Percentiles rank a stretch among this genome's conserved stretches.
phyloP scores from a whole-genome alignment of 1,140 invertebrate genomes.

The Camponotus floridanus region DNA sequence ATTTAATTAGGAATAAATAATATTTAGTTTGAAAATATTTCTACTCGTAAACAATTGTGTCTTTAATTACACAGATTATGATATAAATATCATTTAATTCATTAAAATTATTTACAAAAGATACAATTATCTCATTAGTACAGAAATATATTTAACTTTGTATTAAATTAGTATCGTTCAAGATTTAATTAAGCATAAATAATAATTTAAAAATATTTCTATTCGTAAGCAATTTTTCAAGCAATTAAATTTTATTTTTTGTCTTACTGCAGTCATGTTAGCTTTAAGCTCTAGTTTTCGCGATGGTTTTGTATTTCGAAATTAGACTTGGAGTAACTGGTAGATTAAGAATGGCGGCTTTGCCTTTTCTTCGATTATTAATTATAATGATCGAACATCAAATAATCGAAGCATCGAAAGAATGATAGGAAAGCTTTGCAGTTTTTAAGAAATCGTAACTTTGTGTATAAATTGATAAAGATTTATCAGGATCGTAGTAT shows the following conservation, averaged over 20 bases:
- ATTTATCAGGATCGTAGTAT: neutral
- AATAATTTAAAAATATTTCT: neutral
- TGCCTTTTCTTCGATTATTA: neutral
- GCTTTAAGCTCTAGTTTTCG: neutral
- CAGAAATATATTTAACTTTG: neutral
- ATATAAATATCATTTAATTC: neutral
- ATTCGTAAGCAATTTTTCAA: constrained; percentile 7
- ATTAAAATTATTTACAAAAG: neutral
- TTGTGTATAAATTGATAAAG: neutral
- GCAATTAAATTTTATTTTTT: neutral
- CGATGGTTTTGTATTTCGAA: constrained; percentile 18
- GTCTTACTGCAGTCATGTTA: neutral
- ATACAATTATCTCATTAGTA: neutral
- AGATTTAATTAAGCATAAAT: constrained; percentile 6
- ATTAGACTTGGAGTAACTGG: constrained; percentile 71
- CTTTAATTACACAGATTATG: neutral
- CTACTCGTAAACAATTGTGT: neutral
- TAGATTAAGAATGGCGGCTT: neutral
- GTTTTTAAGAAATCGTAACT: neutral
- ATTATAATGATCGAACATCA: neutral
- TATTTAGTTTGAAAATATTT: neutral
- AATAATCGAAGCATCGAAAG: neutral
- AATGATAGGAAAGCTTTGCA: neutral
- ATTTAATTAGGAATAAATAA: neutral
- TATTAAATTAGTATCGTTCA: too few relatives aligned